Evolutionary conservation across 2,888 invertebrate species (phyloP).

Genomic region (Epistrophe eligans): DNA sequence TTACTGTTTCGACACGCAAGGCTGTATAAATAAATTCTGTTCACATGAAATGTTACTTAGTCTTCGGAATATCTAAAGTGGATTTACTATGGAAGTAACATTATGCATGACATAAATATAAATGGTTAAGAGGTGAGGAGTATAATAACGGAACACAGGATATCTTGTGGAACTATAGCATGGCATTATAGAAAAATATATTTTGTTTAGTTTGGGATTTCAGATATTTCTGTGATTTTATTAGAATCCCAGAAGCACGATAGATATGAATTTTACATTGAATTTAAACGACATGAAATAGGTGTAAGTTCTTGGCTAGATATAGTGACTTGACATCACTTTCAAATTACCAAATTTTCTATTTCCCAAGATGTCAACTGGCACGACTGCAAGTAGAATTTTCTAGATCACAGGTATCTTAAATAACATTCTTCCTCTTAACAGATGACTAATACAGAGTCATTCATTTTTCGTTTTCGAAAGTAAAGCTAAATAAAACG

Average conservation of each 20-base stretch:
- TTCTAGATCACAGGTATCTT: no score
- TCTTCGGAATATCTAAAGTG: neutral
- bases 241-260: neutral
- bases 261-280: neutral
- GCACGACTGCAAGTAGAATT: no score
- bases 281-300: no score
- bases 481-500: no score
- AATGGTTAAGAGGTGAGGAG: neutral
- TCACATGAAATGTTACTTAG: neutral
- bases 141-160: neutral
- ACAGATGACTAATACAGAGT: no score
- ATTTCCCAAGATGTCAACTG: no score
- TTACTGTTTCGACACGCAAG: constrained; percentile 41
- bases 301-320: no score
- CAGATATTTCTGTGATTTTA: neutral
- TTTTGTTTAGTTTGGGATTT: neutral
- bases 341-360: no score
- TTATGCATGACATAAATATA: neutral
- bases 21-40: neutral
- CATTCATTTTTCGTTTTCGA: no score
- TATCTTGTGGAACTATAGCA: neutral
- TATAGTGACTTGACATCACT: no score
- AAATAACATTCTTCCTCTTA: no score
- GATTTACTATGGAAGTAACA: neutral
- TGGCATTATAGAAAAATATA: no score